Evolutionary conservation across 2,113 vertebrate species (phyloP).

Genomic region (Chunga burmeisteri): DNA sequence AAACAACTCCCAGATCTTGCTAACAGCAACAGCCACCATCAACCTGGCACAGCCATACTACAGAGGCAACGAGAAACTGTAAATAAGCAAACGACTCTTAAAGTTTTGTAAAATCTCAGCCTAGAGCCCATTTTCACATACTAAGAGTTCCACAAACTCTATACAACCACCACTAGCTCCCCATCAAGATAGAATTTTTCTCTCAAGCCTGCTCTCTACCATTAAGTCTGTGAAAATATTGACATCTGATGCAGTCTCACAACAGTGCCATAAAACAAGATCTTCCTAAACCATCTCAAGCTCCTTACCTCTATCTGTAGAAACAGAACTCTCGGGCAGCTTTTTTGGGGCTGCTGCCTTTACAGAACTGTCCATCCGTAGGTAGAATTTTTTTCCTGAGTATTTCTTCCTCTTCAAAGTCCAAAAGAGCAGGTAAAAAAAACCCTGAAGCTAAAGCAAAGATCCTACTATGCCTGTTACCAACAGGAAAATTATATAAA

Average conservation of each 20-base stretch:
- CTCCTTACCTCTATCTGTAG: neutral
- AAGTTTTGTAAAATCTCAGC: neutral
- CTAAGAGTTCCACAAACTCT: neutral
- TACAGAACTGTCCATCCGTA: neutral
- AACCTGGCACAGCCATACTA: rapidly evolving
- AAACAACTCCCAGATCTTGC: neutral
- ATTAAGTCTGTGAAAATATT: neutral
- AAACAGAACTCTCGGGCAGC: neutral
- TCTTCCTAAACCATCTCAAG: neutral
- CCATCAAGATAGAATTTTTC: no score
- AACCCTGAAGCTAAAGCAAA: neutral
- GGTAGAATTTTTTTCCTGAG: neutral
- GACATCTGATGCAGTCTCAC: neutral
- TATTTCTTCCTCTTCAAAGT: neutral
- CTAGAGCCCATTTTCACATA: neutral
- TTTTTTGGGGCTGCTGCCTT: neutral
- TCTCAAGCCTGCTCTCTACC: neutral
- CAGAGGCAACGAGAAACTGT: neutral
- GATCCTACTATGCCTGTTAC: neutral
- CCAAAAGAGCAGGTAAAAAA: neutral
- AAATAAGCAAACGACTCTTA: neutral
- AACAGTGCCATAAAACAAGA: no score
- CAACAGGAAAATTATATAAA: neutral
- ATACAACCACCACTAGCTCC: neutral
- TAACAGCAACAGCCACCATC: neutral